Conservation (phyloP, 2,113 vertebrate genomes). For the Lucifuga dentata region DNA sequence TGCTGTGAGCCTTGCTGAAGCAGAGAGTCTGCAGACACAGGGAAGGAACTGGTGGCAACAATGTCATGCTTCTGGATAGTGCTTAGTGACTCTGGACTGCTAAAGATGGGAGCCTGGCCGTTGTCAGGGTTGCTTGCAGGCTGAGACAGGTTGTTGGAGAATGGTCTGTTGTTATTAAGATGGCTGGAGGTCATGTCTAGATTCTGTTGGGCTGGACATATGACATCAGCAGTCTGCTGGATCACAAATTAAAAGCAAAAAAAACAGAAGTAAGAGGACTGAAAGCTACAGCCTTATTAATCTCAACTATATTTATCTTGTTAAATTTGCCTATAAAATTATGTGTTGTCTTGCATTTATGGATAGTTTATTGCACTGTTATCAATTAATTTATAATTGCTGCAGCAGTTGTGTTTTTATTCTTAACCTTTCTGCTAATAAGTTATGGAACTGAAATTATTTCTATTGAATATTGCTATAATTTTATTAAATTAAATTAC, state of each 20-base stretch:
- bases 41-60: conserved; percentile 83
- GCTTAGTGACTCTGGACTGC: conserved; percentile 85
- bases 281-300: conserved; percentile 4
- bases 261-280: conserved; percentile 14
- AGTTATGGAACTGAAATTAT: too few relatives aligned
- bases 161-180: conserved; percentile 82
- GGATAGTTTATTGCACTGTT: too few relatives aligned
- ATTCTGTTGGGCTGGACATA: conserved; percentile 86
- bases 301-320: not conserved
- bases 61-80: conserved; percentile 93
- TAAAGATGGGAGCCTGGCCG: conserved; percentile 85
- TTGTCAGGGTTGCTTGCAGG: conserved; percentile 88
- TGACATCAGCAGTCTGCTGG: conserved; percentile 84
- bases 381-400: too few relatives aligned
- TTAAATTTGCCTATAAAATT: not conserved
- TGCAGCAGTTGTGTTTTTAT: too few relatives aligned
- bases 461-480: too few relatives aligned
- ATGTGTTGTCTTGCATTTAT: too few relatives aligned
- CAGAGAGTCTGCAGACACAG: conserved; percentile 86
- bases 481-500: too few relatives aligned
- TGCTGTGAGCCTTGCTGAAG: conserved; percentile 89
- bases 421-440: too few relatives aligned
- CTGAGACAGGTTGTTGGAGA: conserved; percentile 85
- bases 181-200: conserved; percentile 84
- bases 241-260: conserved; percentile 34